phyloP scores from a whole-genome alignment of 2,888 invertebrate genomes.

The Parnassius apollo region DNA sequence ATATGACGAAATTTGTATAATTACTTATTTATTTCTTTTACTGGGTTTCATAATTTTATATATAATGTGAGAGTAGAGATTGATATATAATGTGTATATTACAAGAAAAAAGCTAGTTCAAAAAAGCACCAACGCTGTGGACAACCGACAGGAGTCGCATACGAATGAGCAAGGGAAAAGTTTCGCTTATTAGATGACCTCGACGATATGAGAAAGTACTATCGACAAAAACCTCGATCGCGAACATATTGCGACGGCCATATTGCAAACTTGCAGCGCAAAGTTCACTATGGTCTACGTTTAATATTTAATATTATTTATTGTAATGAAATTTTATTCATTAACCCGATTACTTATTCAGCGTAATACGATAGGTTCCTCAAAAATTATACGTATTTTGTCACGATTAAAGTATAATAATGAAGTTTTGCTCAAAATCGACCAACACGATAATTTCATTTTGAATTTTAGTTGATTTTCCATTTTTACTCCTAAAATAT shows the following conservation, averaged over 20 bases:
- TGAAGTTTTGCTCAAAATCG: too few species aligned
- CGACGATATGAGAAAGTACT: conserved; percentile 70
- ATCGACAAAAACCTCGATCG: conserved; percentile 68
- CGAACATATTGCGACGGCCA: conserved; percentile 72
- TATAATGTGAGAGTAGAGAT: too few species aligned
- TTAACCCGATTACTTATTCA: too few species aligned
- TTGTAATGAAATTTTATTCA: not conserved
- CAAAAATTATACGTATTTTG: too few species aligned
- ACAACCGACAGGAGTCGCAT: conserved; percentile 64
- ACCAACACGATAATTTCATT: too few species aligned
- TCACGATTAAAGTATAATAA: too few species aligned
- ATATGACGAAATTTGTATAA: too few species aligned
- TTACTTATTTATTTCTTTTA: too few species aligned
- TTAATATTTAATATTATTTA: conserved; percentile 38
- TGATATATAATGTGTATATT: not conserved
- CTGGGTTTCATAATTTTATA: too few species aligned
- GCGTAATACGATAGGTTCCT: too few species aligned
- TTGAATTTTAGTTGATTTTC: too few species aligned
- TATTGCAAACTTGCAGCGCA: conserved; percentile 71
- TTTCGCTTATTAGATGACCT: conserved; percentile 76
- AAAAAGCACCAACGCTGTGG: not conserved
- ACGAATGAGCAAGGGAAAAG: conserved; percentile 71
- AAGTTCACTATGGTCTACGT: conserved; percentile 62
- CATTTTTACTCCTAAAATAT: too few species aligned
- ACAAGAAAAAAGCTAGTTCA: conserved; percentile 1